Evolutionary conservation across 2,888 invertebrate genomes (phyloP).

Genomic region (Eupithecia tripunctaria): DNA sequence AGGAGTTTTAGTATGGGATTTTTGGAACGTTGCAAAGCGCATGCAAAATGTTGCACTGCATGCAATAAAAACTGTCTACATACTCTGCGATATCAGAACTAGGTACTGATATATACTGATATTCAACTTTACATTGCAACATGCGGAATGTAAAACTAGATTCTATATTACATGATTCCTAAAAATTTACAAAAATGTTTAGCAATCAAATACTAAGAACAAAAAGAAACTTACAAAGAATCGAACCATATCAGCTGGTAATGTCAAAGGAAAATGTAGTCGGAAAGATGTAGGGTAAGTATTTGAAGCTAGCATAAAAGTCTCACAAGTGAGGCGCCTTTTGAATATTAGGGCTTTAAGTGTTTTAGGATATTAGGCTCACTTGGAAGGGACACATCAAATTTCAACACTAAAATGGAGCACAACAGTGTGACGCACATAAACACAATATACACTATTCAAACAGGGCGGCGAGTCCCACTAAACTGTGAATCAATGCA

Average conservation of each 20-base stretch:
- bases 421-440: conserved; percentile 84
- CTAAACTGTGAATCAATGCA: conserved; percentile 59
- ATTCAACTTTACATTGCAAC: conserved; percentile 24
- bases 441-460: conserved; percentile 80
- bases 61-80: conserved; percentile 36
- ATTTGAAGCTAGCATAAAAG: conserved; percentile 70
- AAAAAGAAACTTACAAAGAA: conserved; percentile 41
- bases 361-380: conserved; percentile 69
- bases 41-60: conserved; percentile 31
- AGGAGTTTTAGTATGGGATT: conserved; percentile 2
- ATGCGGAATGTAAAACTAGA: conserved; percentile 39
- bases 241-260: conserved; percentile 47
- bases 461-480: conserved; percentile 72
- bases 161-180: conserved; percentile 19
- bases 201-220: conserved; percentile 36
- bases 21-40: conserved; percentile 22
- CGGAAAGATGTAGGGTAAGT: conserved; percentile 50
- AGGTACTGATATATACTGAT: conserved; percentile 3
- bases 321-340: conserved; percentile 85
- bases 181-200: conserved; percentile 18
- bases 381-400: conserved; percentile 76
- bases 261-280: conserved; percentile 49
- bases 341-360: conserved; percentile 62
- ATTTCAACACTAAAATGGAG: conserved; percentile 76
- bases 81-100: conserved; percentile 35